Conservation (phyloP, 2,113 vertebrate genomes). For the Nesospiza acunhae region DNA sequence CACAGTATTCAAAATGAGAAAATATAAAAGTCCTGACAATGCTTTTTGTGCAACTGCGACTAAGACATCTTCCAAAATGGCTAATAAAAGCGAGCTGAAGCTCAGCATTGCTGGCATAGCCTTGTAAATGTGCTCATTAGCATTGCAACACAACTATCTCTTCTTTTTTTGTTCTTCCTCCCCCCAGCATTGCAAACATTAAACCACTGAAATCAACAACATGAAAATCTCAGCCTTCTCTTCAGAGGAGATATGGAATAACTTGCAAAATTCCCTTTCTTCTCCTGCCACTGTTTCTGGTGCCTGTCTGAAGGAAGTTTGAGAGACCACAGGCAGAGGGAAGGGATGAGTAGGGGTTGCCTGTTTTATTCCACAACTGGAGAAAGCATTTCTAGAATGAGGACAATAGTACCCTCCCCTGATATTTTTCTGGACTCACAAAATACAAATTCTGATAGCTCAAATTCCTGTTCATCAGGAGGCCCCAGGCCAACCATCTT, state of each 20-base stretch:
- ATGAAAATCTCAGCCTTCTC: not conserved
- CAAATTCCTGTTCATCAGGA: not conserved
- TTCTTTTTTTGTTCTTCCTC: not conserved
- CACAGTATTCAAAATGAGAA: conserved; percentile 47
- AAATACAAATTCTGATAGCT: not conserved
- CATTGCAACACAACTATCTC: not conserved
- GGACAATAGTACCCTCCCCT: not conserved
- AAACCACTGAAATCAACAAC: not conserved
- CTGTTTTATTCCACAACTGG: not conserved
- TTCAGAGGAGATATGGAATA: not conserved
- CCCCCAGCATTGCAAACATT: not conserved
- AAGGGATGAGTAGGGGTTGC: not conserved
- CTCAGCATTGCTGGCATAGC: not conserved
- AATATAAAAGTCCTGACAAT: conserved; percentile 52
- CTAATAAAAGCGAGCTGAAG: conserved; percentile 28
- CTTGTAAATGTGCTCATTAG: conserved; percentile 35
- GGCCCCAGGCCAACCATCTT: not conserved
- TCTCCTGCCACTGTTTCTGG: not conserved
- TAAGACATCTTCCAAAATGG: conserved; percentile 53
- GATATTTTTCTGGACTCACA: not conserved
- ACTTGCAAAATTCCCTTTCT: not conserved
- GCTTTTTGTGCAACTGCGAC: conserved; percentile 44
- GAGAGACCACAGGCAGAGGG: not conserved
- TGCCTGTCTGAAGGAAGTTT: not conserved
- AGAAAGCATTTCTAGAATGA: not conserved